These are phyloP conservation scores for Octodonta nipae DNA, from an alignment of 2,888 invertebrate species.

Conservation along the genomic window DNA sequence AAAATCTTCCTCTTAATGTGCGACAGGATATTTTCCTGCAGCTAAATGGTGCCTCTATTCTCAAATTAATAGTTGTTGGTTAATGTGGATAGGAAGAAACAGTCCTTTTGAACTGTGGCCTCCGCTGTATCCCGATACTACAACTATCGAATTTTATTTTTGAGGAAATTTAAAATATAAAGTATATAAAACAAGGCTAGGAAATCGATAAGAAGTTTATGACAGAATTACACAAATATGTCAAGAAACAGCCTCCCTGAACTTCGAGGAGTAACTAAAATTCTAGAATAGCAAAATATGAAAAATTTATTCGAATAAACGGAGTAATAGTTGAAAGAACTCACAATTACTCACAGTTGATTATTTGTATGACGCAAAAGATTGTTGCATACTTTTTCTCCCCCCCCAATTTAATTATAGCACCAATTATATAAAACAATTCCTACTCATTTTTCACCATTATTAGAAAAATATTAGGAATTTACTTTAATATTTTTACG, in stretches of 20 bases:
- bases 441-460: too few relatives aligned
- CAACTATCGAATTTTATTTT: background rate
- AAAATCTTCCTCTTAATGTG: slow-evolving; percentile 10
- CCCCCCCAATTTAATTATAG: background rate
- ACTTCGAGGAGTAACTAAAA: background rate
- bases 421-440: too few relatives aligned
- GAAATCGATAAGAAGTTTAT: background rate
- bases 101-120: slow-evolving; percentile 1
- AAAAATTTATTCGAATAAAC: too few relatives aligned
- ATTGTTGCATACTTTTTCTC: background rate
- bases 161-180: background rate
- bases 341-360: background rate
- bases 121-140: background rate
- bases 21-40: slow-evolving; percentile 7
- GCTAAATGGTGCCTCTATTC: slow-evolving; percentile 4
- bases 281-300: background rate
- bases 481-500: too few relatives aligned
- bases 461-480: too few relatives aligned
- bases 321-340: background rate
- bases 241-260: background rate
- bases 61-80: slow-evolving; percentile 9
- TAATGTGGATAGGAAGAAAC: slow-evolving; percentile 3
- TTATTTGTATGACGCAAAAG: background rate
- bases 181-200: background rate
- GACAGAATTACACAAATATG: background rate